These are phyloP conservation scores for Lycocerus yunnanus DNA, from an alignment of 2,888 invertebrate genomes.

Conservation along the genomic window DNA sequence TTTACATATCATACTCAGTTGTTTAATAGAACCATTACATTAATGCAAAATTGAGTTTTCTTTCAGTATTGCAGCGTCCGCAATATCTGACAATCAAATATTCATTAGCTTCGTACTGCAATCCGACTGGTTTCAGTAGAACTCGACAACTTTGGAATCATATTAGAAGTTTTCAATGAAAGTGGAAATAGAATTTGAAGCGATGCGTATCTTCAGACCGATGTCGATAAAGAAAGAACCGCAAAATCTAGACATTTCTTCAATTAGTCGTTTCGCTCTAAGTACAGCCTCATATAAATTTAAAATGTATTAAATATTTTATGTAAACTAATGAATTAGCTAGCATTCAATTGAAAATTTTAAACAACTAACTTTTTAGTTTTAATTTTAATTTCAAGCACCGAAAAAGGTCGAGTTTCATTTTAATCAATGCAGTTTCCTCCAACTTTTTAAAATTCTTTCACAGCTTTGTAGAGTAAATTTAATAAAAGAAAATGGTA, in stretches of 20 bases:
- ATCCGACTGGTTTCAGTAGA: conserved; percentile 22
- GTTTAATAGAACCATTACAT: conserved; percentile 20
- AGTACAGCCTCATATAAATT: not conserved
- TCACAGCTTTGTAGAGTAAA: not conserved
- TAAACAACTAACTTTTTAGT: not conserved
- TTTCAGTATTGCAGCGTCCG: conserved; percentile 23
- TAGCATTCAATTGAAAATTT: not conserved
- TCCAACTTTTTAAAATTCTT: not conserved
- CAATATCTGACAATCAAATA: conserved; percentile 26
- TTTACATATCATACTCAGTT: not conserved
- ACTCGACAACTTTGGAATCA: conserved; percentile 23
- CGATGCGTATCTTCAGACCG: conserved; percentile 21
- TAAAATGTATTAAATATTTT: not conserved
- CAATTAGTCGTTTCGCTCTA: not conserved
- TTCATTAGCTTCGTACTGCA: conserved; percentile 24
- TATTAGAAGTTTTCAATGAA: conserved; percentile 28
- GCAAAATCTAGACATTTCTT: conserved; percentile 8
- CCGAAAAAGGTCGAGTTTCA: not conserved
- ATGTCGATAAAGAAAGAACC: conserved; percentile 17
- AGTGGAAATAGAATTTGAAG: conserved; percentile 23
- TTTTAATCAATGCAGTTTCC: not conserved
- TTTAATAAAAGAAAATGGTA: not conserved
- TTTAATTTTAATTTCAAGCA: not conserved
- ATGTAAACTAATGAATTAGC: not conserved
- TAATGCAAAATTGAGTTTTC: conserved; percentile 24